Evolutionary conservation across 2,888 invertebrate species (phyloP).

Genomic region (Pterostichus niger): DNA sequence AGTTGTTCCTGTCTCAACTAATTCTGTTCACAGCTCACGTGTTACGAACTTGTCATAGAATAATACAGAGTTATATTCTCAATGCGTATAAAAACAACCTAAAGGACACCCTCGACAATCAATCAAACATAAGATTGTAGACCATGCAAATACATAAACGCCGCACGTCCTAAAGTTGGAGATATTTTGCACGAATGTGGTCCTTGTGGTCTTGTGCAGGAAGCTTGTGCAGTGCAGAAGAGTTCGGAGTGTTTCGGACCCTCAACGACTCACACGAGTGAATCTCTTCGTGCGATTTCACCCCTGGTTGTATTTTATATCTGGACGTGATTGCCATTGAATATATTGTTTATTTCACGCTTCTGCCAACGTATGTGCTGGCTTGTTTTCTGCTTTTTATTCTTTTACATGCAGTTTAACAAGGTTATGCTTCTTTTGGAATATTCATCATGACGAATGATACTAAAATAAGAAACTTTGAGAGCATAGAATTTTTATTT

Average conservation of each 20-base stretch:
- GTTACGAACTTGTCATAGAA: slow-evolving; percentile 33
- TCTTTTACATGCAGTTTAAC: slow-evolving; percentile 39
- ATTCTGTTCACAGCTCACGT: slow-evolving; percentile 35
- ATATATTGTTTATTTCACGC: slow-evolving; percentile 56
- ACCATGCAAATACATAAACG: slow-evolving; percentile 60
- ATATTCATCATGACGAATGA: no score
- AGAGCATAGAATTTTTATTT: no score
- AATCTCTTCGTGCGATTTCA: slow-evolving; percentile 2
- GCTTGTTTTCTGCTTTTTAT: background rate
- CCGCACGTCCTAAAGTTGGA: background rate
- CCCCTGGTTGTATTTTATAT: slow-evolving; percentile 45
- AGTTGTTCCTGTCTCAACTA: no score
- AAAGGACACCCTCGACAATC: slow-evolving; percentile 51
- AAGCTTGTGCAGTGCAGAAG: background rate
- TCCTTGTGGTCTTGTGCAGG: background rate
- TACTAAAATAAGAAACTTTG: no score
- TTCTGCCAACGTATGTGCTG: slow-evolving; percentile 5
- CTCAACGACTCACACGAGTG: no score
- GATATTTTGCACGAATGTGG: slow-evolving; percentile 32
- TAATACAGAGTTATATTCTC: slow-evolving; percentile 46
- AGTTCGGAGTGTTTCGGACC: slow-evolving; percentile 2
- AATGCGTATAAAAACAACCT: slow-evolving; percentile 55
- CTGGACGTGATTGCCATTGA: slow-evolving; percentile 53
- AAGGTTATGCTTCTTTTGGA: background rate
- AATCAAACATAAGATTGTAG: slow-evolving; percentile 52